Evolutionary conservation across 2,888 invertebrate species (phyloP), one percentile per base, ranked within the genome.

Genomic region (Drosophila ochracea): DNA sequence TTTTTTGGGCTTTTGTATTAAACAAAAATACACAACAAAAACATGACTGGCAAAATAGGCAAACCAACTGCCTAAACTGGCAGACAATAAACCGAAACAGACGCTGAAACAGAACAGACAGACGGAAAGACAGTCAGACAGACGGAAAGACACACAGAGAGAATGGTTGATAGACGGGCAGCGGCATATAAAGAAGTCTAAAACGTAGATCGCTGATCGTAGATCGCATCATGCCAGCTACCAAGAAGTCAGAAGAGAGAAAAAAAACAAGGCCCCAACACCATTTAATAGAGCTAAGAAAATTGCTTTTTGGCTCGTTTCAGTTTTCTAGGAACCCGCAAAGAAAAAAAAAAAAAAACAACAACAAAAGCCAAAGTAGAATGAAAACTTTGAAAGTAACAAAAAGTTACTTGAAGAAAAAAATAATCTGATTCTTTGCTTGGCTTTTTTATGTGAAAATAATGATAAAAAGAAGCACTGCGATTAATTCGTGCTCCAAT

Each of bases 11-110:
- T 53, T 47, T 68, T 55, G 37, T 41, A 19, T 49, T 47, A 25
- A 50, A 25, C 31, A 55, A 59, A 60, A 39, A 39, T n/a, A 57
- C n/a, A 21, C 37, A n/a, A 57, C 13, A 11, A 61, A 49, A 43
- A 65, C 60, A 61, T 75, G 75, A 78, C 78, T 72, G 65, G 68
- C 72, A 54, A 76, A 75, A 68, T 59, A 28, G 50, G 41, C 47
- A 63, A 53, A 60, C 59, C 53, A 60, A 62, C 66, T 55, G 70
- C 65, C 68, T 50, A 61, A 54, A 37, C 43, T 37, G 61, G 16
- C 41, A 25, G 49, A 62, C 47, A 64, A 63, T 16, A 64, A 68
- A 68, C 47, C 30, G 47, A 35, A 37, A 55, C 55, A 28, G 37
- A 37, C 37, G 19, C 37, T 3, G 11, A 52, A 47, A 13, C 25